These are phyloP conservation scores for Oceanites oceanicus DNA, from an alignment of 2,113 vertebrate species.

Conservation along the genomic window DNA sequence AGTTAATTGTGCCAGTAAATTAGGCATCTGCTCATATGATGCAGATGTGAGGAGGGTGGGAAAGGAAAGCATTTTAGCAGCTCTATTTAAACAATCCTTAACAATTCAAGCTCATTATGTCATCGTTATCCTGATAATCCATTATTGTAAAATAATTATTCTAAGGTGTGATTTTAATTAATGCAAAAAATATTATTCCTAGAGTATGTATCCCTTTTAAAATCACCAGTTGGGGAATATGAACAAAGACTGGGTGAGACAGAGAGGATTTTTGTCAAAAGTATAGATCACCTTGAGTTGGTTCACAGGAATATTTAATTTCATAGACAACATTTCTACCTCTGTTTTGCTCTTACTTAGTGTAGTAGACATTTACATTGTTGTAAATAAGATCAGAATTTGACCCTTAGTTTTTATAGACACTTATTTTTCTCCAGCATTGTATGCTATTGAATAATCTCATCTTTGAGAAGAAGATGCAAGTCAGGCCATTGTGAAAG, in stretches of 20 bases:
- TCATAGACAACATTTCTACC: neutral
- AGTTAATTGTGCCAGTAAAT: neutral
- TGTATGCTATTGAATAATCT: neutral
- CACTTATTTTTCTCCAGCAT: neutral
- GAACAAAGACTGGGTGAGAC: neutral
- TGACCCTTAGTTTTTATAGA: neutral
- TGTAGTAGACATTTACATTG: neutral
- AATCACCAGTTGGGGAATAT: neutral
- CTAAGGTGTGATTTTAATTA: neutral
- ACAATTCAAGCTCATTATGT: neutral
- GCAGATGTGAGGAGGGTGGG: neutral
- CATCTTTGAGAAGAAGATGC: neutral
- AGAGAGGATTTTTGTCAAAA: neutral
- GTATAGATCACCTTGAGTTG: neutral
- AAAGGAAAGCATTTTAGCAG: neutral
- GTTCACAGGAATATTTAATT: neutral
- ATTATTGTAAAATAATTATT: neutral
- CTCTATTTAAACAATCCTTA: neutral
- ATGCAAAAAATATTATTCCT: neutral
- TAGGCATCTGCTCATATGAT: neutral
- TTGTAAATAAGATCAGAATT: neutral
- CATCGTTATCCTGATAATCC: neutral
- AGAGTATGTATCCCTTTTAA: neutral
- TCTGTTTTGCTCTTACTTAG: neutral
- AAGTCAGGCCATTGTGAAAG: neutral